Percentiles rank a stretch among this genome's conserved stretches.
phyloP scores from a whole-genome alignment of 2,888 invertebrate species.

The Globia sparganii region DNA sequence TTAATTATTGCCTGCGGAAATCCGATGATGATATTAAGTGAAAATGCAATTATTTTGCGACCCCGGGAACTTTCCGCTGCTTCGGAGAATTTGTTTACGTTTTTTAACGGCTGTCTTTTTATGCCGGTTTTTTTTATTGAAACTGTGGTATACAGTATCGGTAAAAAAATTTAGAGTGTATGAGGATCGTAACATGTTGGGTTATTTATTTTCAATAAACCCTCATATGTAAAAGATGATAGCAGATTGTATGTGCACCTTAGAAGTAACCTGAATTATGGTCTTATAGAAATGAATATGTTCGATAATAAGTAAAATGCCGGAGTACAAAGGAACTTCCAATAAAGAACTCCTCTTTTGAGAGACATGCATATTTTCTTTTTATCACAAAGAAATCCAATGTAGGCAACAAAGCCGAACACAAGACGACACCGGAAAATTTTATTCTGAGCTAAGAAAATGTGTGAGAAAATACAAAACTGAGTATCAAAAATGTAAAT shows the following conservation, averaged over 20 bases:
- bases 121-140: neutral
- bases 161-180: neutral
- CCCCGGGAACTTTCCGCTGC: constrained; percentile 16
- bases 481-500: constrained; percentile 12
- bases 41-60: constrained; percentile 53
- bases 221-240: neutral
- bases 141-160: neutral
- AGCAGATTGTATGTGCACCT: neutral
- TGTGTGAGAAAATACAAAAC: constrained; percentile 21
- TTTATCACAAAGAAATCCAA: neutral
- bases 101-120: neutral
- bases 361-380: neutral
- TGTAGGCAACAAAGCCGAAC: neutral
- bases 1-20: constrained; percentile 67
- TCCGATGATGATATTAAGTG: constrained; percentile 48
- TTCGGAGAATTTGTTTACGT: neutral
- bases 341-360: neutral
- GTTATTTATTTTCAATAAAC: neutral
- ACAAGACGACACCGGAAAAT: neutral
- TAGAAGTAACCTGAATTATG: neutral
- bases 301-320: neutral
- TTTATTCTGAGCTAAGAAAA: neutral
- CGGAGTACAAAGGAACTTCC: neutral
- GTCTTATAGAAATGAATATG: neutral
- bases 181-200: neutral